These are phyloP conservation scores for Tetramorium bicarinatum DNA, from an alignment of 2,888 invertebrate genomes.

Conservation along the genomic window DNA sequence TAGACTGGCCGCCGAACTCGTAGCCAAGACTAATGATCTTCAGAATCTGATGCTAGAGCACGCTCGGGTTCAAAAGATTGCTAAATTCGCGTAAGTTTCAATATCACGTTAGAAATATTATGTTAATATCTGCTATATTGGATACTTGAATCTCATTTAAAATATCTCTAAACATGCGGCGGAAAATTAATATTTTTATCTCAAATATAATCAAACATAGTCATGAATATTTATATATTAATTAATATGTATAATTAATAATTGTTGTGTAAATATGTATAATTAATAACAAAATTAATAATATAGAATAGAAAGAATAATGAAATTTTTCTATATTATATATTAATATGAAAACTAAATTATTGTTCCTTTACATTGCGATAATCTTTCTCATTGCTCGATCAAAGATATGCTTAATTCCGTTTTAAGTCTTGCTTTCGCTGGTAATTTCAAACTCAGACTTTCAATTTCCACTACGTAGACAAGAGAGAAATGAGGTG, in stretches of 20 bases:
- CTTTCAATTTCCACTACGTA: conserved; percentile 45
- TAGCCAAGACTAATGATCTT: conserved; percentile 86
- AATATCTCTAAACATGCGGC: neutral
- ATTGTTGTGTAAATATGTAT: too few species aligned
- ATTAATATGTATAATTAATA: neutral
- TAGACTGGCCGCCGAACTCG: conserved; percentile 87
- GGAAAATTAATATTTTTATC: neutral
- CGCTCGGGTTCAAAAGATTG: conserved; percentile 69
- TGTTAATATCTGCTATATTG: neutral
- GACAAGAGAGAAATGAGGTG: conserved; percentile 75
- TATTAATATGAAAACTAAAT: neutral
- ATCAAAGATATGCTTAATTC: neutral
- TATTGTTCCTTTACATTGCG: neutral
- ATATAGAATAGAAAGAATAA: too few species aligned
- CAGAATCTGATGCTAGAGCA: conserved; percentile 70
- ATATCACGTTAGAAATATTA: neutral
- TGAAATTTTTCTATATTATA: neutral
- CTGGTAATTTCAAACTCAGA: neutral
- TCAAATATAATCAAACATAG: neutral
- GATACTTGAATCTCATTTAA: neutral
- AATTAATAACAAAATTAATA: neutral
- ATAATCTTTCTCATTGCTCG: neutral
- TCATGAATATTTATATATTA: neutral
- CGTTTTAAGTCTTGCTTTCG: neutral
- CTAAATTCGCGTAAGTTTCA: conserved; percentile 72